Base-by-base conservation (phyloP, 2,113 vertebrate genomes). In the Phyllostomus discolor region DNA sequence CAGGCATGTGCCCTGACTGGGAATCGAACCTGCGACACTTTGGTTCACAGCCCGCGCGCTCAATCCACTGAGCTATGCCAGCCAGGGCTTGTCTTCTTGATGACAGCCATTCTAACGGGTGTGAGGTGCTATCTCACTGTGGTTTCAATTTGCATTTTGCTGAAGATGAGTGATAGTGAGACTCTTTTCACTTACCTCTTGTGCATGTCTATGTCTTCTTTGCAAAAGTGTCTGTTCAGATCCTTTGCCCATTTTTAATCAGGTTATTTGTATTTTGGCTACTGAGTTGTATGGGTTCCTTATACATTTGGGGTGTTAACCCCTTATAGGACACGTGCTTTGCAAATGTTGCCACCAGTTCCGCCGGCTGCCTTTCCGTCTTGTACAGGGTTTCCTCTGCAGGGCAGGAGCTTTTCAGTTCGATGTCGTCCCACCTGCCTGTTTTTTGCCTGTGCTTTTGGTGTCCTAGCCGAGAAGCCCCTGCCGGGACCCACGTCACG, bases 301-400 rank as follows among this genome's bases (percentile, higher is more conserved):
- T 35, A 11, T 35, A 19, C 8, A 19, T 26, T 28, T 48, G 4
- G 31, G 12, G 1, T 26, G 0, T n/a, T 17, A 3, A 0, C 41
- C 10, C 41, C 70, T 62, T 26, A 46, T 48, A 9, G 5, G 38
- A 26, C 10, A 12, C 0, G 10, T 3, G 22, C 6, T 48, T 50
- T 19, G 87, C 72, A 31, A 6, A 31, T 6, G 5, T n/a, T 20
- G 14, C 12, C 59, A 22, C 43, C 24, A 43, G 9, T 1, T 2
- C 10, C 1, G 2, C 43, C 15, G 20, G 41, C 10, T 26, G 41
- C 20, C 15, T 35, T 62, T 35, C 20, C 24, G 1, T 31, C 20
- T 15, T 15, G 88, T 7, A 2, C 57, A 16, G 6, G 8, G 43
- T 24, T 15, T 22, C 33, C 22, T 46, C 12, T 28, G 78, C 26